phyloP scores from a whole-genome alignment of 2,888 invertebrate genomes.

The Athrips mouffetella region DNA sequence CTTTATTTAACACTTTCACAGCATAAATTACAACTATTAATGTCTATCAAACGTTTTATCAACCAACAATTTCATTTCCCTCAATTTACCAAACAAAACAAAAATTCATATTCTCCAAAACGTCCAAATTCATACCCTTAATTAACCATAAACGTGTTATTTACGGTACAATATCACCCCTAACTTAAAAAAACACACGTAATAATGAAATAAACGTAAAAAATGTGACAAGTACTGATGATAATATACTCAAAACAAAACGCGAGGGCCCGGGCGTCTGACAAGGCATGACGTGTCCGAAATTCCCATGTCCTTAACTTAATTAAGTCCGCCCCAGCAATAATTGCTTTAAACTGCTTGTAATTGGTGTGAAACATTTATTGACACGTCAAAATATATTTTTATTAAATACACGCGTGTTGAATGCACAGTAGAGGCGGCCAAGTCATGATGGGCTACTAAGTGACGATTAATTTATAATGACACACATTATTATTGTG shows the following conservation, averaged over 20 bases:
- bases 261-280: conserved; percentile 5
- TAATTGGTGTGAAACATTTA: conserved; percentile 58
- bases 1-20: background rate
- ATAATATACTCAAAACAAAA: conserved; percentile 2
- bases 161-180: conserved; percentile 15
- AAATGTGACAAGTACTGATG: conserved; percentile 1
- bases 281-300: conserved; percentile 23
- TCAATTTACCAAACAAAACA: background rate
- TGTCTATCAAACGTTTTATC: background rate
- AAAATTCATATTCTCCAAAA: conserved; percentile 1
- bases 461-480: too few species aligned
- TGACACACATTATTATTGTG: too few species aligned
- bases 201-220: conserved; percentile 16
- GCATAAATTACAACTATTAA: background rate
- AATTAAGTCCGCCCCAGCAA: conserved; percentile 35
- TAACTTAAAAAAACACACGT: background rate
- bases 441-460: conserved; percentile 16
- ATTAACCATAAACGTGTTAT: conserved; percentile 20
- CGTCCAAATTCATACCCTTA: conserved; percentile 10
- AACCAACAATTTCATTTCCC: conserved; percentile 8
- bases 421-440: conserved; percentile 16
- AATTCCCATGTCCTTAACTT: conserved; percentile 31
- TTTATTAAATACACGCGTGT: conserved; percentile 28
- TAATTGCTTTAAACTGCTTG: conserved; percentile 45
- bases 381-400: conserved; percentile 53